Percentiles rank a stretch among this genome's conserved stretches.
These are phyloP conservation scores for Hemiprocne comata DNA, from an alignment of 2,113 vertebrate species.

Conservation along the genomic window DNA sequence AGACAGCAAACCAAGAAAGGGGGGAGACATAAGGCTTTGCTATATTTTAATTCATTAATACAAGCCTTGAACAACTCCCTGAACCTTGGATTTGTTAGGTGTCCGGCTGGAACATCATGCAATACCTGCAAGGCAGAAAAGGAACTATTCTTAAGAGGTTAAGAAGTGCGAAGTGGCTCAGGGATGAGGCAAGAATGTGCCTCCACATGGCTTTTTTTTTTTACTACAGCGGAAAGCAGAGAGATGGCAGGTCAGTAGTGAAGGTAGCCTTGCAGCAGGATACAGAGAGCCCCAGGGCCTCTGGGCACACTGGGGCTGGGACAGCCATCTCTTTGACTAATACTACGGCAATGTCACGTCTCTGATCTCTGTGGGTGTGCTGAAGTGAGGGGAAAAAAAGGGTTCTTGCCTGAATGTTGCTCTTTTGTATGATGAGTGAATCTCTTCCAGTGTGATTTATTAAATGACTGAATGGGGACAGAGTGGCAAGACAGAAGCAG, in stretches of 20 bases:
- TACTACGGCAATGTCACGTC: rapidly evolving
- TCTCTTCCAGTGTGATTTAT: background rate
- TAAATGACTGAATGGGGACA: background rate
- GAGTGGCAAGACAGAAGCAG: background rate
- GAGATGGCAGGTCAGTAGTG: background rate
- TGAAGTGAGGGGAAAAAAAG: background rate
- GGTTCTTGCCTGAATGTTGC: background rate
- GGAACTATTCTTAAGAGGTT: background rate
- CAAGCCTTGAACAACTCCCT: background rate
- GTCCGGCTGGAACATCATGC: background rate
- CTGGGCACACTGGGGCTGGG: background rate
- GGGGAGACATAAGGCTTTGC: background rate
- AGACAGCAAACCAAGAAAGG: background rate
- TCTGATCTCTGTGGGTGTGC: background rate
- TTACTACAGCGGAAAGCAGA: background rate
- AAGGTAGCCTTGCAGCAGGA: background rate
- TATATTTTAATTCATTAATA: background rate
- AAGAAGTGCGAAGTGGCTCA: background rate
- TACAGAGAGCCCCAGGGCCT: background rate
- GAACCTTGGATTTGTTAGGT: background rate
- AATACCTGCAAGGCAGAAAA: background rate
- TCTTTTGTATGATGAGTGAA: background rate
- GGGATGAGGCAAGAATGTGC: background rate
- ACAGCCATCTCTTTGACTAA: background rate
- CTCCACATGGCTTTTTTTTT: background rate